These are phyloP conservation scores for Gobiocypris rarus DNA, from an alignment of 2,113 vertebrate genomes.

Conservation along the genomic window DNA sequence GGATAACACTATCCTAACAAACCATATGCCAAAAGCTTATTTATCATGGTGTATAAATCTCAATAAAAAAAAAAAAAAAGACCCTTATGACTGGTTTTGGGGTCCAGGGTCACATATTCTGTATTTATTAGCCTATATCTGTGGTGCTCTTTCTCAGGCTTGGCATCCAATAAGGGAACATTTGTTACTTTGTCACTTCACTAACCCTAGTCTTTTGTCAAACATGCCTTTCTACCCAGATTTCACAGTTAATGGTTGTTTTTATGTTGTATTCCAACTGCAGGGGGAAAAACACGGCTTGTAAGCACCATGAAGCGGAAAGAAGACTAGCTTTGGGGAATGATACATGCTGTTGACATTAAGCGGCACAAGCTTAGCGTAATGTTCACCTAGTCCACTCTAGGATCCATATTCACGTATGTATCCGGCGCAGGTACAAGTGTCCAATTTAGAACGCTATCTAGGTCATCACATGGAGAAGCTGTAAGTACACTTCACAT, in stretches of 20 bases:
- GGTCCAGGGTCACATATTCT: too few relatives aligned
- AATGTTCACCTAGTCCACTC: conserved; percentile 31
- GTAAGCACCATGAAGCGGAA: conserved; percentile 41
- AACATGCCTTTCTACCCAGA: not conserved
- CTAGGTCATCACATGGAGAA: conserved; percentile 74
- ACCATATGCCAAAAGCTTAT: too few relatives aligned
- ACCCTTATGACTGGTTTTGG: too few relatives aligned
- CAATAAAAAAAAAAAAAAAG: too few relatives aligned
- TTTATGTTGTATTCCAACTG: conserved; percentile 24
- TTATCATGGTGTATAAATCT: too few relatives aligned
- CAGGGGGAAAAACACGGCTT: conserved; percentile 21
- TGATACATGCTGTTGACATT: conserved; percentile 72
- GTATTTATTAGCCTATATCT: too few relatives aligned
- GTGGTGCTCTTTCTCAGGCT: too few relatives aligned
- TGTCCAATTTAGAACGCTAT: conserved; percentile 68
- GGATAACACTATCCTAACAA: too few relatives aligned
- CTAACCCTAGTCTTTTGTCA: conserved; percentile 16
- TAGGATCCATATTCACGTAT: not conserved
- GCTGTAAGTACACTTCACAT: conserved; percentile 58
- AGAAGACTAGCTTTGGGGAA: conserved; percentile 65
- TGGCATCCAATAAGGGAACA: not conserved
- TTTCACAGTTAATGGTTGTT: conserved; percentile 3
- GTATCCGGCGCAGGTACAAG: conserved; percentile 55
- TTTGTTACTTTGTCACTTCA: conserved; percentile 24
- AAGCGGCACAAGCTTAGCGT: conserved; percentile 66